Percentiles rank a stretch among this genome's conserved stretches.
Evolutionary conservation across 2,797 vertebrate genomes (phyloP).

Genomic region (Mycteria americana): DNA sequence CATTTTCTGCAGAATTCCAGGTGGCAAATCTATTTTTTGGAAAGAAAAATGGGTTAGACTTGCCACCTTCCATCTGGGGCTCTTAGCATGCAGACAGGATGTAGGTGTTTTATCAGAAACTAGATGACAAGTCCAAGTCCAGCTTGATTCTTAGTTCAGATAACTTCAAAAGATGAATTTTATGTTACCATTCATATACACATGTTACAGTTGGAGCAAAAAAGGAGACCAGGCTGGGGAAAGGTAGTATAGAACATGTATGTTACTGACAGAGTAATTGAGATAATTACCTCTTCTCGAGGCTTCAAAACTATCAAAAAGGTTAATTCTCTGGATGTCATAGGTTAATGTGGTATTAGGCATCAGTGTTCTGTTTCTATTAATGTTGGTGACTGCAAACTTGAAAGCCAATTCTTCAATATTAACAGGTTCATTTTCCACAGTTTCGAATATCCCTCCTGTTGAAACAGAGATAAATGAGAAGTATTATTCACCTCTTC

Average conservation of each 20-base stretch:
- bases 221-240: not conserved
- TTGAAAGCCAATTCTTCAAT: conserved; percentile 98
- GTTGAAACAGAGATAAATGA: conserved; percentile 67
- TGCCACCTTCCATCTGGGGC: conserved; percentile 56
- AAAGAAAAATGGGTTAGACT: conserved; percentile 47
- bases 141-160: not conserved
- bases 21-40: conserved; percentile 45
- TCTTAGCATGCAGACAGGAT: not conserved
- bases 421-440: conserved; percentile 95
- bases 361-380: conserved; percentile 96
- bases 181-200: not conserved
- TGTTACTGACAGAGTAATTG: conserved; percentile 11
- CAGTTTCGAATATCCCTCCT: conserved; percentile 98
- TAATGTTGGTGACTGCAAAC: conserved; percentile 97
- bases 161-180: not conserved
- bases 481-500: conserved; percentile 22
- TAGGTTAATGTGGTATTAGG: conserved; percentile 98
- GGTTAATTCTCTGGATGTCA: conserved; percentile 98
- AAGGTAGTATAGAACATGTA: not conserved
- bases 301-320: conserved; percentile 98
- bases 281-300: conserved; percentile 89
- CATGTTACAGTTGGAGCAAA: not conserved
- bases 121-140: not conserved
- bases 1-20: conserved; percentile 51
- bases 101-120: not conserved